Evolutionary conservation across 2,888 invertebrate species (phyloP), one percentile per base, ranked within the genome.

Genomic region (Sussaba pulchella): DNA sequence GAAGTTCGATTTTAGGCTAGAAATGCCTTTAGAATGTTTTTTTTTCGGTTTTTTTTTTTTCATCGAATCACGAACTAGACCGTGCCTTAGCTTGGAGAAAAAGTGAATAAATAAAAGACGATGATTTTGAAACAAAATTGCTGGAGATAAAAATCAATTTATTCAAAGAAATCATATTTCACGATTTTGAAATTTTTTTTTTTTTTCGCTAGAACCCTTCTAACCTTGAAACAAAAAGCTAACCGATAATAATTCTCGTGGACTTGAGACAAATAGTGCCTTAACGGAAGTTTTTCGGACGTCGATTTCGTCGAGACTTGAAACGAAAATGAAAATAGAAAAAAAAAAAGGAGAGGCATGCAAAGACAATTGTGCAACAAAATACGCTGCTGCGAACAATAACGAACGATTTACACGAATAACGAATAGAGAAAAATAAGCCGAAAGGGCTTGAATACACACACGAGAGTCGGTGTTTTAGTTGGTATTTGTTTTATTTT

Each of bases 71-170:
- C 73, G 63, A 72, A 81, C 76, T 90, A 89, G 88, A 88, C 74
- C 89, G 91, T 92, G 92, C 92, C 92, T 92, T 92, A 91, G 89
- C 86, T 80, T 75, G 64, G 54, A 47, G 66, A 79, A 76, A 66
- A 26, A 43, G 17, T n/a, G 41, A 26, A 76, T 64, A 17, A 43
- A 70, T 61, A 19, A 17, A 67, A 66, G 14, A 54, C n/a, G 24
- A 36, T 43, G 31, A 21, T 80, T 19, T 45, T 57, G 8, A 36
- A 31, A 57, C 14, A 17, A 57, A 57, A 9, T 54, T 67, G 67
- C 80, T 81, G 45, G 79, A n/a, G n/a, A 81, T 54, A 54, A 45
- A 21, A 54, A 72, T 10, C 47, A 3, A 39, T 57, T 43, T 36
- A 26, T 70, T 26, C 43, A 61, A 70, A 47, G 67, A n/a, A 75